phyloP scores from a whole-genome alignment of 2,888 invertebrate genomes.

The Harpalus rufipes region DNA sequence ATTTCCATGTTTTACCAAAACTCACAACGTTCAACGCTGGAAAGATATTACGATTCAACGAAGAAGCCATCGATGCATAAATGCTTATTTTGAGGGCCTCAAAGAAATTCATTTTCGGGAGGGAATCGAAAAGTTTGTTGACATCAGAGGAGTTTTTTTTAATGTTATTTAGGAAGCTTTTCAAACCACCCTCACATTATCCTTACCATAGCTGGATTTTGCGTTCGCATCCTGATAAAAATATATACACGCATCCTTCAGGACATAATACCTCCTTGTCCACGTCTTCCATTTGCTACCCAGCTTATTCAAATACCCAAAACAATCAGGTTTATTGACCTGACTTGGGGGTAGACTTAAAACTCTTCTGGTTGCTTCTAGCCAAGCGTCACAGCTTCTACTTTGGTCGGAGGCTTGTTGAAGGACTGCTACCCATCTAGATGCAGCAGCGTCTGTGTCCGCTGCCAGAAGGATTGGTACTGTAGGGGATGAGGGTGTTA shows the following conservation, averaged over 20 bases:
- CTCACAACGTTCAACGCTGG: too few species aligned
- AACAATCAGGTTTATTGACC: slow-evolving; percentile 92
- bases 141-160: too few species aligned
- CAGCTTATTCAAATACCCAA: slow-evolving; percentile 94
- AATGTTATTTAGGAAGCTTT: too few species aligned
- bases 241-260: slow-evolving; percentile 96
- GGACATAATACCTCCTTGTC: slow-evolving; percentile 94
- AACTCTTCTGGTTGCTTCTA: slow-evolving; percentile 88
- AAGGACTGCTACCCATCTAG: slow-evolving; percentile 88
- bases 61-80: too few species aligned
- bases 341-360: slow-evolving; percentile 89
- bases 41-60: too few species aligned
- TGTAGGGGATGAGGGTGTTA: slow-evolving; percentile 73
- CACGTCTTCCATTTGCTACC: slow-evolving; percentile 92
- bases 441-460: slow-evolving; percentile 85
- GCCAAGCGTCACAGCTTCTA: slow-evolving; percentile 81
- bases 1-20: too few species aligned
- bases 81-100: too few species aligned
- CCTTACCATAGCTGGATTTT: slow-evolving; percentile 90
- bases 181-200: too few species aligned
- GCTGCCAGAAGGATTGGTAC: slow-evolving; percentile 89
- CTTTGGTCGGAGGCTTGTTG: slow-evolving; percentile 86
- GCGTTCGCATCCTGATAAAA: slow-evolving; percentile 94
- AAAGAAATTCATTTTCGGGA: too few species aligned
- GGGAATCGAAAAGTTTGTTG: too few species aligned